Percentiles rank a stretch among this genome's conserved stretches.
phyloP scores from a whole-genome alignment of 2,888 invertebrate species.

The Ceriagrion tenellum region DNA sequence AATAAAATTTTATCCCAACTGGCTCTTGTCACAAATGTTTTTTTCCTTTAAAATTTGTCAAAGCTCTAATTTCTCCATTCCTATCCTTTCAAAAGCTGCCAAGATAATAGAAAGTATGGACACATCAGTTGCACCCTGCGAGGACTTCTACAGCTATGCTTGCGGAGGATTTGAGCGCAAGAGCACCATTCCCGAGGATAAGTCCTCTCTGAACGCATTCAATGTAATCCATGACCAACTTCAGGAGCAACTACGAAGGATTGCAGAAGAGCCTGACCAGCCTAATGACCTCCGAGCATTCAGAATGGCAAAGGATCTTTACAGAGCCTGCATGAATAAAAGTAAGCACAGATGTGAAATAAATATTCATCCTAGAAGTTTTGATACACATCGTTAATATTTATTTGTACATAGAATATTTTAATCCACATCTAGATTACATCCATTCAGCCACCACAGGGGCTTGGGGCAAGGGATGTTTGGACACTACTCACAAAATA shows the following conservation, averaged over 20 bases:
- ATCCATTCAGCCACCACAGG: too few species aligned
- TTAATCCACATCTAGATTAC: not conserved
- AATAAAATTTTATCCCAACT: too few species aligned
- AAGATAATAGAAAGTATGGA: constrained; percentile 87
- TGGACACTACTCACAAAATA: too few species aligned
- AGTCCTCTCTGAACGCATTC: constrained; percentile 84
- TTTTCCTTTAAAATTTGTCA: too few species aligned
- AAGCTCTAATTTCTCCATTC: not conserved
- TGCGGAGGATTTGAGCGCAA: constrained; percentile 87
- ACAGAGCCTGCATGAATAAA: constrained; percentile 93
- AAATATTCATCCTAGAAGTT: not conserved
- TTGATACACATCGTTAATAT: constrained; percentile 13
- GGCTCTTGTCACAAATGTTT: too few species aligned
- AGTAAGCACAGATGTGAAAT: constrained; percentile 82
- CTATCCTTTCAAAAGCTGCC: constrained; percentile 80
- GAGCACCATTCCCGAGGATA: constrained; percentile 89
- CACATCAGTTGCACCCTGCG: constrained; percentile 86
- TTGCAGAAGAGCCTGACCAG: constrained; percentile 84
- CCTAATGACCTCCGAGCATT: constrained; percentile 85
- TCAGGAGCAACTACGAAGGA: constrained; percentile 85
- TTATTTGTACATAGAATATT: constrained; percentile 4
- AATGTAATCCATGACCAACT: constrained; percentile 87
- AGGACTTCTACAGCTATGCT: constrained; percentile 90
- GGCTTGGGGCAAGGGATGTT: too few species aligned
- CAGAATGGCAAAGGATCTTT: constrained; percentile 88